These are phyloP conservation scores for Climacteris rufus DNA, from an alignment of 2,113 vertebrate species.

Conservation along the genomic window DNA sequence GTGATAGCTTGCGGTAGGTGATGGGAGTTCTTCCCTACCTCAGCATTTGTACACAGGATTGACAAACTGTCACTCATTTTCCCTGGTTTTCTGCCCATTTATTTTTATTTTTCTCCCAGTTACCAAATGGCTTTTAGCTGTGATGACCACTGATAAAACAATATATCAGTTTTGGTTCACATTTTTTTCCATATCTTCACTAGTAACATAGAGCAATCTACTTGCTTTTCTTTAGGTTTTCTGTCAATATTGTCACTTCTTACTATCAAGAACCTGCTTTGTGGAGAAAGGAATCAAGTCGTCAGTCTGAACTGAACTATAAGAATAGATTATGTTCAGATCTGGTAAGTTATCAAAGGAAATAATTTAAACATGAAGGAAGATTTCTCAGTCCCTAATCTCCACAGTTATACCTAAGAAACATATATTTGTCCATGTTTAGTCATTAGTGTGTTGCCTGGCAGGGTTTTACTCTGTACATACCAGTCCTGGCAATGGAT, in stretches of 20 bases:
- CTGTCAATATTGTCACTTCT: neutral
- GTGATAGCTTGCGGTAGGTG: neutral
- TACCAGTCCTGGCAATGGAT: neutral
- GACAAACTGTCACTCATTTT: neutral
- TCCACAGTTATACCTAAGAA: neutral
- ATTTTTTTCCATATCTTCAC: neutral
- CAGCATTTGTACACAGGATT: neutral
- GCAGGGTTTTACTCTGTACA: neutral
- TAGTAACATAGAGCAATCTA: neutral
- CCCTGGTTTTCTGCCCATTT: rapidly evolving
- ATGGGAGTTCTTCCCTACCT: neutral
- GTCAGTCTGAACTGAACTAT: neutral
- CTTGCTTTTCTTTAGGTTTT: neutral
- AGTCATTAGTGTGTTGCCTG: neutral
- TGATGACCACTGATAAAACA: neutral
- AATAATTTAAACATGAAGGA: neutral
- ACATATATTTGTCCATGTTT: neutral
- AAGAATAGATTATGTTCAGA: neutral
- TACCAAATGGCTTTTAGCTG: neutral
- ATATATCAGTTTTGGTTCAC: neutral
- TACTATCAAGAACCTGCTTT: neutral
- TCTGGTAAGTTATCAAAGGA: neutral
- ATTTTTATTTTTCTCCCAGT: rapidly evolving
- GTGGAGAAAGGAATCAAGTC: neutral
- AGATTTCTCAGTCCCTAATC: neutral